phyloP scores from a whole-genome alignment of 2,797 vertebrate species.

The Bradypodion ventrale region DNA sequence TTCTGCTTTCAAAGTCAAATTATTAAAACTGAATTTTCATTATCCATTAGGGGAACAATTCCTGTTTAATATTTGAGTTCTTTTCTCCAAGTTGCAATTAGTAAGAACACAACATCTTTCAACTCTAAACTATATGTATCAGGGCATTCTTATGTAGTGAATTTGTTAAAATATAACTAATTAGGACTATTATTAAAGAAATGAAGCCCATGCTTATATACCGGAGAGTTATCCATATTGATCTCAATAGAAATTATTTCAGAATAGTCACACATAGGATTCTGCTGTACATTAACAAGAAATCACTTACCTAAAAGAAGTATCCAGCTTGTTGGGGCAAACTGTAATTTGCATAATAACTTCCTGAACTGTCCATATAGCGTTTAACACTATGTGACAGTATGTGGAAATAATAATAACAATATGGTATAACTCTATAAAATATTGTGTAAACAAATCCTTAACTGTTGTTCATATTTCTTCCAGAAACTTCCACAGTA shows the following conservation, averaged over 20 bases:
- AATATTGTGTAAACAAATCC: too few relatives aligned
- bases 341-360: too few relatives aligned
- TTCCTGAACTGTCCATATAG: too few relatives aligned
- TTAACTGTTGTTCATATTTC: too few relatives aligned
- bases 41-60: conserved; percentile 48
- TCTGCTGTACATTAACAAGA: neutral
- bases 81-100: conserved; percentile 32
- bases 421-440: too few relatives aligned
- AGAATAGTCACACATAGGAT: neutral
- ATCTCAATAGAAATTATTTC: neutral
- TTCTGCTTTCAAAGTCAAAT: conserved; percentile 58
- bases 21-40: conserved; percentile 69
- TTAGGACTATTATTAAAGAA: too few relatives aligned
- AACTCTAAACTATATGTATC: neutral
- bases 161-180: neutral
- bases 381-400: too few relatives aligned
- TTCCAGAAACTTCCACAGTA: too few relatives aligned
- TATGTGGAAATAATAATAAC: too few relatives aligned
- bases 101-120: conserved; percentile 16
- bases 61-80: conserved; percentile 47
- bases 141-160: neutral
- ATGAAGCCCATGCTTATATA: neutral
- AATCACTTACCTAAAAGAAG: neutral
- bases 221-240: neutral
- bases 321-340: too few relatives aligned